A percentile compares a stretch with the other conserved stretches of the same genome.
Conservation (phyloP, 2,113 vertebrate genomes). For the Pelobates fuscus region DNA sequence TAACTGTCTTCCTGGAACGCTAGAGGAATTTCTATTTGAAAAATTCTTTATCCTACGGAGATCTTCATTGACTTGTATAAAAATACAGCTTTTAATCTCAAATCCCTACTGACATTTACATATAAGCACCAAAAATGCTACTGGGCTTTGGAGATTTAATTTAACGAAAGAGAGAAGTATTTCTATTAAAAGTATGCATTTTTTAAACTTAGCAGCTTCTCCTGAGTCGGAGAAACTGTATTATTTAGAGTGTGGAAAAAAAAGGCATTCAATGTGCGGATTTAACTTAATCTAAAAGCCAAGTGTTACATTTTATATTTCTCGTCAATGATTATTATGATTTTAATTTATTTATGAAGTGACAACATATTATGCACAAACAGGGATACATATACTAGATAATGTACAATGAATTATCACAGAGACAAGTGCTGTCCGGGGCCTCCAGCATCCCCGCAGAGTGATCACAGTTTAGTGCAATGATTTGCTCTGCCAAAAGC, state of each 20-base stretch:
- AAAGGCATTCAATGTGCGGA: background rate
- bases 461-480: background rate
- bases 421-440: no score
- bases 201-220: conserved; percentile 64
- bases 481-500: background rate
- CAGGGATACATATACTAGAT: background rate
- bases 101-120: conserved; percentile 78
- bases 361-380: background rate
- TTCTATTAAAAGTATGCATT: conserved; percentile 71
- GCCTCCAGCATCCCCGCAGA: background rate
- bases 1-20: conserved; percentile 47
- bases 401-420: background rate
- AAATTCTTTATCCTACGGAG: conserved; percentile 72
- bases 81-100: conserved; percentile 80
- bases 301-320: background rate
- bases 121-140: conserved; percentile 76
- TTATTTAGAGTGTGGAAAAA: conserved; percentile 55
- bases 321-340: background rate
- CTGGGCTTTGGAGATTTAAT: conserved; percentile 82
- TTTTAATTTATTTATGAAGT: background rate
- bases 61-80: conserved; percentile 78
- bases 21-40: conserved; percentile 71
- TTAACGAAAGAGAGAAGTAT: conserved; percentile 80
- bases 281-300: background rate
- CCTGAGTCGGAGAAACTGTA: conserved; percentile 58